A percentile compares a stretch with the other conserved stretches of the same genome.
Evolutionary conservation across 1,140 invertebrate species (phyloP).

Genomic region (Drosophila erecta): DNA sequence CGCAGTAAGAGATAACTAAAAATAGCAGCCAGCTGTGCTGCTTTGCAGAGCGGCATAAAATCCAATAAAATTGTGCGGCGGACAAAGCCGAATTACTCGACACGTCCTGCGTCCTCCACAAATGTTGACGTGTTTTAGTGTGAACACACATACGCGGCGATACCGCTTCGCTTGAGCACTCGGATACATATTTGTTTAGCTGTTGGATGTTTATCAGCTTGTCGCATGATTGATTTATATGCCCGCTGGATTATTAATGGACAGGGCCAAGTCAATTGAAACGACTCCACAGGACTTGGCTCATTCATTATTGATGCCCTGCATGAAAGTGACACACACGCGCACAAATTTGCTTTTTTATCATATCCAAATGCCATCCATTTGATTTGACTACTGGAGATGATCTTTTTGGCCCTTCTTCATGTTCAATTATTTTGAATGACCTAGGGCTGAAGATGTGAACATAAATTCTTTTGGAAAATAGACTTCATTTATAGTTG

Average conservation of each 20-base stretch:
- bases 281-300: constrained; percentile 31
- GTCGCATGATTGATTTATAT: constrained; percentile 80
- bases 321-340: constrained; percentile 19
- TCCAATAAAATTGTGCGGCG: constrained; percentile 68
- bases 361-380: not conserved
- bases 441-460: too few relatives aligned
- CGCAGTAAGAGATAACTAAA: constrained; percentile 52
- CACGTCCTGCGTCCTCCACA: constrained; percentile 50
- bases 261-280: constrained; percentile 71
- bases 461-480: too few relatives aligned
- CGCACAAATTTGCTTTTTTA: constrained; percentile 13
- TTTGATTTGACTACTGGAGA: not conserved
- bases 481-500: too few relatives aligned
- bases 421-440: too few relatives aligned
- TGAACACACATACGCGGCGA: constrained; percentile 13
- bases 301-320: constrained; percentile 68
- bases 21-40: constrained; percentile 55
- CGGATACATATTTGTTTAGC: constrained; percentile 36
- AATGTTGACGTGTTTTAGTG: constrained; percentile 37
- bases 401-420: not conserved
- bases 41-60: constrained; percentile 47
- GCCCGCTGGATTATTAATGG: constrained; percentile 67
- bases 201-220: constrained; percentile 74
- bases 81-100: constrained; percentile 59
- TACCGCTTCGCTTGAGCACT: constrained; percentile 19